These are phyloP conservation scores for Mimachlamys varia DNA, from an alignment of 2,888 invertebrate genomes.

Conservation along the genomic window DNA sequence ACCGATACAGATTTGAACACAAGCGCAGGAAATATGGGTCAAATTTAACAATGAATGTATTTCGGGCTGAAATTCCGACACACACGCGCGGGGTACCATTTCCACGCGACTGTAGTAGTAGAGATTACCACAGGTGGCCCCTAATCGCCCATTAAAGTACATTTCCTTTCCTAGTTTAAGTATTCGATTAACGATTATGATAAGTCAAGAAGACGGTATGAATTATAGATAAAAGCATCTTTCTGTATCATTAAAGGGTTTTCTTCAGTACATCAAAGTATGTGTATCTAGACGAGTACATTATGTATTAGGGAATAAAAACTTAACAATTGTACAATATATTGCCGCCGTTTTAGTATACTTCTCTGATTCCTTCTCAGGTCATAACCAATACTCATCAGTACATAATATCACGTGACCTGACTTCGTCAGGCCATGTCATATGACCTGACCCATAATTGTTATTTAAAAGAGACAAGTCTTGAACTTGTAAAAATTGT, in stretches of 20 bases:
- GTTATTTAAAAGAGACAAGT: too few relatives aligned
- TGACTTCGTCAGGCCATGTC: background rate
- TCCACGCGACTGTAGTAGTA: background rate
- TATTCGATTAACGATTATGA: background rate
- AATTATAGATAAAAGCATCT: background rate
- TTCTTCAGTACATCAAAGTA: background rate
- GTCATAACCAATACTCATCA: background rate
- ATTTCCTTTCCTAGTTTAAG: background rate
- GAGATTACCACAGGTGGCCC: background rate
- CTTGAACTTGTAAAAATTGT: too few relatives aligned
- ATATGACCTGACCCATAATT: background rate
- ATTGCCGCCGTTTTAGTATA: background rate
- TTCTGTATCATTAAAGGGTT: background rate
- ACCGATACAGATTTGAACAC: conserved; percentile 6
- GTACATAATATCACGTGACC: background rate
- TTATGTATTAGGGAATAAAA: background rate
- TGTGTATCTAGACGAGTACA: background rate
- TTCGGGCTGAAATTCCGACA: background rate
- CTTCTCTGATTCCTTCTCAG: background rate
- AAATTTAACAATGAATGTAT: background rate
- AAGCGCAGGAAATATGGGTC: conserved; percentile 19
- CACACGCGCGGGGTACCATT: background rate
- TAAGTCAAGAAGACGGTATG: background rate
- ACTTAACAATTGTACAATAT: background rate
- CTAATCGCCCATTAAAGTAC: background rate